phyloP scores from a whole-genome alignment of 2,888 invertebrate genomes.

The Drosophila meridionalis region DNA sequence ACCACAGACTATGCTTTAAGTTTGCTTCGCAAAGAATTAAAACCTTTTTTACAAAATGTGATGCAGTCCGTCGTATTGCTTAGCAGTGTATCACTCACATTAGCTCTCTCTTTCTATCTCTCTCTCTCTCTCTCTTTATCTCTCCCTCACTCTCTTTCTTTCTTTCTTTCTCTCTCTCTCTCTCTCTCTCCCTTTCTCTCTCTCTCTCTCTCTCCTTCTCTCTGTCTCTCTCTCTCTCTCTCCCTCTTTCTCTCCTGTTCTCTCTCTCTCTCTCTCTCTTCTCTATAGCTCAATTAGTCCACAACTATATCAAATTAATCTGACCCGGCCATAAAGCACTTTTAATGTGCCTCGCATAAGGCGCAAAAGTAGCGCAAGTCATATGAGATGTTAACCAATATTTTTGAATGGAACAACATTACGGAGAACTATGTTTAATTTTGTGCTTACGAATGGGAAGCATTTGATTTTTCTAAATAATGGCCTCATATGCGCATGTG shows the following conservation, averaged over 20 bases:
- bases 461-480: slow-evolving; percentile 53
- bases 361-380: slow-evolving; percentile 53
- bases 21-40: too few relatives aligned
- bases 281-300: not conserved
- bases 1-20: too few relatives aligned
- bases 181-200: too few relatives aligned
- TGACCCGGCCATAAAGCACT: slow-evolving; percentile 36
- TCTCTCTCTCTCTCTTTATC: too few relatives aligned
- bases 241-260: not conserved
- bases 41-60: too few relatives aligned
- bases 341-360: slow-evolving; percentile 67
- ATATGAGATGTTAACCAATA: slow-evolving; percentile 54
- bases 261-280: not conserved
- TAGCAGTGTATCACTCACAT: not conserved
- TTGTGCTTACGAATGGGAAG: slow-evolving; percentile 60
- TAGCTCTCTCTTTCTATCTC: not conserved
- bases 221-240: too few relatives aligned
- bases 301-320: slow-evolving; percentile 39
- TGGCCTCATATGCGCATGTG: slow-evolving; percentile 49
- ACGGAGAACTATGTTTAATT: slow-evolving; percentile 62
- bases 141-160: too few relatives aligned
- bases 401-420: slow-evolving; percentile 25
- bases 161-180: too few relatives aligned
- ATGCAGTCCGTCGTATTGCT: not conserved
- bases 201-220: too few relatives aligned